A percentile compares a stretch with the other conserved stretches of the same genome.
Evolutionary conservation across 2,888 invertebrate genomes (phyloP).

Genomic region (Bellardia bayeri): DNA sequence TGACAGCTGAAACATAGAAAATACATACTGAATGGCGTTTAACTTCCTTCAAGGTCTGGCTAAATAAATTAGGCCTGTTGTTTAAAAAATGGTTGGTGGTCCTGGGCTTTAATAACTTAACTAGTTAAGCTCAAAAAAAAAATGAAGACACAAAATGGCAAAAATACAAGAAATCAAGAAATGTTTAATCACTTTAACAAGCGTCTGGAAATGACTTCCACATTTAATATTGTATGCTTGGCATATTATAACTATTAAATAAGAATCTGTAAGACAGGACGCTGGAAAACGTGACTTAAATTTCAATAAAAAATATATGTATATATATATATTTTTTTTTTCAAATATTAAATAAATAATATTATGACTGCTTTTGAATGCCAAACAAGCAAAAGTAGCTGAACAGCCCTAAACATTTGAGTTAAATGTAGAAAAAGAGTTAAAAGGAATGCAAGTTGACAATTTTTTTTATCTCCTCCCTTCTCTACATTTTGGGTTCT

Average conservation of each 20-base stretch:
- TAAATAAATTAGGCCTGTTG: conserved; percentile 39
- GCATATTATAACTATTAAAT: conserved; percentile 61
- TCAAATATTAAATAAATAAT: conserved; percentile 55
- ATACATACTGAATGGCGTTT: not conserved
- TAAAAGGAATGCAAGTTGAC: conserved; percentile 61
- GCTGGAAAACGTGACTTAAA: conserved; percentile 73
- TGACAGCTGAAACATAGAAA: not conserved
- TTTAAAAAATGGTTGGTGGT: conserved; percentile 61
- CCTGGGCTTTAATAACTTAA: conserved; percentile 68
- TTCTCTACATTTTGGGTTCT: not conserved
- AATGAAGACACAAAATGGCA: not conserved
- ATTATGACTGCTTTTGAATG: conserved; percentile 68
- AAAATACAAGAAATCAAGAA: conserved; percentile 34
- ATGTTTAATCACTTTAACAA: conserved; percentile 55
- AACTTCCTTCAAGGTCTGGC: conserved; percentile 27
- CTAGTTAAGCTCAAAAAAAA: conserved; percentile 22
- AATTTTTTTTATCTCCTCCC: conserved; percentile 31
- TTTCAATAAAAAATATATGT: conserved; percentile 50
- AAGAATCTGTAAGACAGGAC: conserved; percentile 71
- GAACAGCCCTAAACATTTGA: conserved; percentile 48
- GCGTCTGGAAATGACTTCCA: conserved; percentile 61
- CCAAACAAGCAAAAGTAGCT: conserved; percentile 54
- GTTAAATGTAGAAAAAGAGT: conserved; percentile 3
- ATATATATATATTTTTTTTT: no score
- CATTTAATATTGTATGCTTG: conserved; percentile 52